A percentile compares a stretch with the other conserved stretches of the same genome.
Evolutionary conservation across 1,140 invertebrate species (phyloP).

Genomic region (Drosophila pachea): DNA sequence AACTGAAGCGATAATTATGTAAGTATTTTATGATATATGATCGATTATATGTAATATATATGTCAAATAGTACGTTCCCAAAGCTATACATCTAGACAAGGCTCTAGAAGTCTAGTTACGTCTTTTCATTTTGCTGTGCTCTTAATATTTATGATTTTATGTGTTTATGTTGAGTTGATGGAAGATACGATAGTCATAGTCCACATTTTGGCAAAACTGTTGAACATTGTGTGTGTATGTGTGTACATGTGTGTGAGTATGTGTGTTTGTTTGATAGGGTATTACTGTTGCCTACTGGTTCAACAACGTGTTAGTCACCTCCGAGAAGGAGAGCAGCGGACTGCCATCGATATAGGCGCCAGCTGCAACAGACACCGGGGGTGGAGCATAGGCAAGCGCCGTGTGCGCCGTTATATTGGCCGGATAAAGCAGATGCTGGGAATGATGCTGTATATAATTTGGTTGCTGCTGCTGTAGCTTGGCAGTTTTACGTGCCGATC

Average conservation of each 20-base stretch:
- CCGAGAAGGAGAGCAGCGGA: constrained; percentile 90
- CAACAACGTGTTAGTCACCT: constrained; percentile 89
- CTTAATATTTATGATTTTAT: constrained; percentile 8
- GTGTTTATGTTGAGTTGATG: constrained; percentile 57
- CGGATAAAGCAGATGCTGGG: constrained; percentile 81
- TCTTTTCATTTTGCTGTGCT: constrained; percentile 10
- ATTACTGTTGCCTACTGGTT: constrained; percentile 81
- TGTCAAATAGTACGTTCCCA: neutral
- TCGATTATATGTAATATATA: too few relatives aligned
- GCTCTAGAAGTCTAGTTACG: constrained; percentile 8
- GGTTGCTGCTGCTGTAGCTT: constrained; percentile 62
- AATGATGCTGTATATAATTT: constrained; percentile 67
- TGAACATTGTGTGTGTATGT: constrained; percentile 50
- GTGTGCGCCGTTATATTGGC: constrained; percentile 80
- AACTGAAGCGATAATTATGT: too few relatives aligned
- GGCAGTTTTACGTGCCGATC: constrained; percentile 48
- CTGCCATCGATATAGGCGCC: constrained; percentile 85
- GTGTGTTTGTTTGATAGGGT: constrained; percentile 7
- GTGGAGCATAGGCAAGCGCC: constrained; percentile 70
- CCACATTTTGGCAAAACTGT: constrained; percentile 78
- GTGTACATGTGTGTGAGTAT: constrained; percentile 28
- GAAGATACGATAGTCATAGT: constrained; percentile 79
- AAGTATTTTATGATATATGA: too few relatives aligned
- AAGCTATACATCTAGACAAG: constrained; percentile 9
- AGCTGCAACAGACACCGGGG: constrained; percentile 20